Conservation (phyloP, 2,113 vertebrate genomes). For the Labeo rohita region DNA sequence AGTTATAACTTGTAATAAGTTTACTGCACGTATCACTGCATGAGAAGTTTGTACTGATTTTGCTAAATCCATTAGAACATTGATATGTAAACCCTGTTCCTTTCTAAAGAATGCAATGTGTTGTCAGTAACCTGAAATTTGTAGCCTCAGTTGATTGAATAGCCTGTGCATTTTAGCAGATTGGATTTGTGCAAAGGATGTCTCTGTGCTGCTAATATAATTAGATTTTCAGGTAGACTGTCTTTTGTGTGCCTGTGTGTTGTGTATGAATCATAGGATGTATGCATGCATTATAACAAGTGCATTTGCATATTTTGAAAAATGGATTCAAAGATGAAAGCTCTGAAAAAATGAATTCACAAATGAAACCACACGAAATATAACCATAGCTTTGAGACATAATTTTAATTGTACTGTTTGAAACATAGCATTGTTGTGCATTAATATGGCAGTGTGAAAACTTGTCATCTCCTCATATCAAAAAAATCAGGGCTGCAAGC, state of each 20-base stretch:
- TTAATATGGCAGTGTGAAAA: neutral
- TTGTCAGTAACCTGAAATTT: conserved; percentile 2
- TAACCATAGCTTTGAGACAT: neutral
- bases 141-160: conserved; percentile 25
- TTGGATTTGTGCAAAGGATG: conserved; percentile 24
- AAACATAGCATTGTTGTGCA: neutral
- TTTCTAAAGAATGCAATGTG: neutral
- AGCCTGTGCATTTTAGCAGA: conserved; percentile 23
- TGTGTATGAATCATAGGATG: conserved; percentile 7
- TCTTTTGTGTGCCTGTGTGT: neutral
- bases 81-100: neutral
- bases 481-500: neutral
- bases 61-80: no score
- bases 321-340: neutral
- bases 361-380: conserved; percentile 15
- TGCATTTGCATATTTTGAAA: conserved; percentile 25
- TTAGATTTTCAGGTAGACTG: conserved; percentile 28
- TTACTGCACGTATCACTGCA: neutral
- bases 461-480: neutral
- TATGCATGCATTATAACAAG: conserved; percentile 17
- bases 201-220: conserved; percentile 27
- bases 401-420: neutral
- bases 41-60: no score
- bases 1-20: neutral
- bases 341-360: neutral